Percentiles rank a stretch among this genome's conserved stretches.
These are phyloP conservation scores for Carlito syrichta DNA, from an alignment of 2,113 vertebrate genomes.

Conservation along the genomic window DNA sequence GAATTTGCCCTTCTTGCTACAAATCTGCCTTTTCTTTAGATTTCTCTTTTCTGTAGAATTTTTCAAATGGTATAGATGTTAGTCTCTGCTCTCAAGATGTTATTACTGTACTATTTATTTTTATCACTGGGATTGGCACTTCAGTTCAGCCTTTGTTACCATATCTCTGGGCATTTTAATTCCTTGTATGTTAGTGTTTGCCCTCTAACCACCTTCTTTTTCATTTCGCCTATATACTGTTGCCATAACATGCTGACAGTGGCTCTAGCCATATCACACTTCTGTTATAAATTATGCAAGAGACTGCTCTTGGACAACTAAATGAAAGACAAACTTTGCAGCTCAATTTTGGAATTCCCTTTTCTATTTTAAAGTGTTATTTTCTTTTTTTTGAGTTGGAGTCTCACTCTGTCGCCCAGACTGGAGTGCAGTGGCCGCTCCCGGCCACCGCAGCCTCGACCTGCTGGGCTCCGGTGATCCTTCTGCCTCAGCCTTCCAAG, in stretches of 20 bases:
- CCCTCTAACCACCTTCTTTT: not conserved
- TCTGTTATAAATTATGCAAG: not conserved
- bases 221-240: too few relatives aligned
- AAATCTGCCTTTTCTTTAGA: not conserved
- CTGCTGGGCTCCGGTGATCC: too few relatives aligned
- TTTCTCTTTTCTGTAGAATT: not conserved
- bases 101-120: not conserved
- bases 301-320: not conserved
- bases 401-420: too few relatives aligned
- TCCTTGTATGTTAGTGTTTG: not conserved
- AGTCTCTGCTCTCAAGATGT: not conserved
- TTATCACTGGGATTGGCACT: not conserved
- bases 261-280: fast-evolving
- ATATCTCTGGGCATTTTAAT: not conserved
- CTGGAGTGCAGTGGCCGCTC: too few relatives aligned
- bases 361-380: not conserved
- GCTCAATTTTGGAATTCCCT: not conserved
- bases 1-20: not conserved
- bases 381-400: too few relatives aligned
- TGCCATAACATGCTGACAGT: not conserved
- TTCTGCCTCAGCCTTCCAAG: too few relatives aligned
- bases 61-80: not conserved
- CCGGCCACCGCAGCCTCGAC: too few relatives aligned
- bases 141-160: not conserved
- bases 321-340: not conserved